Base-by-base conservation (phyloP, 2,888 invertebrate species). In the Aelia acuminata region DNA sequence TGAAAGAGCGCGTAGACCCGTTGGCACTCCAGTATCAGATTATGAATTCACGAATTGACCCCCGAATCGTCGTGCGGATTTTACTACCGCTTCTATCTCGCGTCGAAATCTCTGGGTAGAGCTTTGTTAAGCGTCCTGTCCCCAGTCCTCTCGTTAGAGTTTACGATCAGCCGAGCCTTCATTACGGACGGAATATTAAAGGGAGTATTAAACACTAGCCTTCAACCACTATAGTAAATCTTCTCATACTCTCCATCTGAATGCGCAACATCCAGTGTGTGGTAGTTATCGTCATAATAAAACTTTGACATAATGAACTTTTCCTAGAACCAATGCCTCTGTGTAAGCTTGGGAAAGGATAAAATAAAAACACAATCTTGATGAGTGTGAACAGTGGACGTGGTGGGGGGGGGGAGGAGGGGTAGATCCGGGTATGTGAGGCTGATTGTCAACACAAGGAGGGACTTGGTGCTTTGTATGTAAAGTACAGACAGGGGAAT, bases 181-280 rank as follows among this genome's bases (percentile, higher is more conserved):
- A 85, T 85, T 85, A 85, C 35, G 57, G 50, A 13, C 50, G 53
- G 85, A 50, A 85, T 85, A 50, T 50, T 50, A 85, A 85, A 53
- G 53, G 53, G 49, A 85, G 80, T 80, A 80, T 43, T 80, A 80
- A 80, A 80, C 80, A 80, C 80, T 39, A 80, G 80, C 22, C n/a
- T 43, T 7, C 80, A 80, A 43, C 43, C 43, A 80, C 80, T 80
- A 80, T 43, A 80, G 80, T 80, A 80, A 80, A 80, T 80, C 80
- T 80, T 80, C 43, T 43, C 80, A 22, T 80, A 80, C 43, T 4
- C 80, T n/a, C 39, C 80, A 43, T 2, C 43, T 80, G 43, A 75
- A 75, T 75, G 75, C 39, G 39, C 1, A 35, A 75, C 75, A 75
- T 75, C 43, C 80, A 43, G 22, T 43, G 22, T 43, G 39, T n/a